Base-by-base conservation (phyloP, 2,888 invertebrate species). In the Ichneumon xanthorius region DNA sequence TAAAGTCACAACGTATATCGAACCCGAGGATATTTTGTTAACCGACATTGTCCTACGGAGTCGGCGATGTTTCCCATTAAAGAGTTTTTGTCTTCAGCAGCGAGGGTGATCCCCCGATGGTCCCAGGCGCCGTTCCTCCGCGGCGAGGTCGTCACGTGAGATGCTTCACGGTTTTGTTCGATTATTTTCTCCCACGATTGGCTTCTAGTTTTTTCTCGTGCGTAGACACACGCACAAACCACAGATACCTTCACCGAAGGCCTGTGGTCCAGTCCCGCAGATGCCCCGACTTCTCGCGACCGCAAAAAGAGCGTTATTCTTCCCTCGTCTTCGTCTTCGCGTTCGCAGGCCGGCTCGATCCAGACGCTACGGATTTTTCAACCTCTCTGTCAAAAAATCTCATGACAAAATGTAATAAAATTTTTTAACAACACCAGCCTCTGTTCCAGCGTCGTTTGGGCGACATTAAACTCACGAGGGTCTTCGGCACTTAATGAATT, bases 161-260 rank as follows among this genome's bases (percentile, higher is more conserved):
- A 48, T 61, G 30, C 33, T 77, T 80, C 50, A 71, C 71, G 71
- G 79, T 76, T 75, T 85, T 55, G 58, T 85, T 85, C 71, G 85
- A 79, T 82, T 82, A 76, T 85, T 79, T 85, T 19, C 37, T 85
- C 82, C 79, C 85, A 85, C 85, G 85, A 76, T 48, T 67, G 26
- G 76, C 67, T 76, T 22, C 48, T 37, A 22, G 26, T 40, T n/a
- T 67, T 40, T 40, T 6, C 37, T 67, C 19, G 9, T 40, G 37
- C 3, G 65, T 53, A 50, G 50, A 72, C n/a, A 53, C 37, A 67
- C 63, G 45, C 68, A 80, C 22, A 55, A 4, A 55, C 11, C 16
- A 33, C 45, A 40, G 26, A 70, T 14, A 53, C 40, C 26, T 65
- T 61, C 33, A 50, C 26, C n/a, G 55, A 55, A 68, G 53, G 22